Evolutionary conservation across 2,888 invertebrate species (phyloP), one percentile per base, ranked within the genome.

Genomic region (Merodon equestris): DNA sequence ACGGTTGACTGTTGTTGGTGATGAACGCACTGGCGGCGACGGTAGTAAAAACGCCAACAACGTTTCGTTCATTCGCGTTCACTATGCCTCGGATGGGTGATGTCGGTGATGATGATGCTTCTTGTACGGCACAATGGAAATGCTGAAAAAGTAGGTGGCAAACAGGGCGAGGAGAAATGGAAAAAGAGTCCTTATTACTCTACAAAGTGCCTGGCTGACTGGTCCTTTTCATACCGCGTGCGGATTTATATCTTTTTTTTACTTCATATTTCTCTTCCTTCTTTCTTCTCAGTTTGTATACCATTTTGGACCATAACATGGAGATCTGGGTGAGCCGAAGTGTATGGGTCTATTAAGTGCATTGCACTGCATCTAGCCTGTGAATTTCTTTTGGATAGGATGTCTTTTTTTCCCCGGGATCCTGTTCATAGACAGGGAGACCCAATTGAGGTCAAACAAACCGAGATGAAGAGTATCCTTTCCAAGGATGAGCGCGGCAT

Each of bases 361-460:
- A 57, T 47, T 44, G 56, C 74, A 64, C 13, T 73, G 71, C 71
- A 76, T 58, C 53, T 51, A 64, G 57, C 50, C 67, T 61, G 44
- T 40, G 56, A 56, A 66, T 76, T 66, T 45, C 58, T 47, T 71
- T 72, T 58, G 57, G 12, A 51, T 64, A 54, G 56, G 53, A 64
- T 71, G 66, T 56, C 38, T 51, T 70, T 64, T 42, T 54, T 40
- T 2, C 27, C 3, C 27, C 27, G 27, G 2, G 7, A 4, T 4
- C 27, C 27, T 66, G 50, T 68, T 50, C 40, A 57, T 51, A 45
- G 70, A 38, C 56, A 64, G 50, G 58, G 42, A 71, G 64, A 74
- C 68, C 54, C 74, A 79, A 79, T 79, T 74, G 74, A 73, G 74
- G 79, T 79, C 79, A 79, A 79, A 79, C 63, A 68, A 74, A 70